These are phyloP conservation scores for Bryconaethiops microstoma DNA, from an alignment of 2,797 vertebrate species.

Conservation along the genomic window DNA sequence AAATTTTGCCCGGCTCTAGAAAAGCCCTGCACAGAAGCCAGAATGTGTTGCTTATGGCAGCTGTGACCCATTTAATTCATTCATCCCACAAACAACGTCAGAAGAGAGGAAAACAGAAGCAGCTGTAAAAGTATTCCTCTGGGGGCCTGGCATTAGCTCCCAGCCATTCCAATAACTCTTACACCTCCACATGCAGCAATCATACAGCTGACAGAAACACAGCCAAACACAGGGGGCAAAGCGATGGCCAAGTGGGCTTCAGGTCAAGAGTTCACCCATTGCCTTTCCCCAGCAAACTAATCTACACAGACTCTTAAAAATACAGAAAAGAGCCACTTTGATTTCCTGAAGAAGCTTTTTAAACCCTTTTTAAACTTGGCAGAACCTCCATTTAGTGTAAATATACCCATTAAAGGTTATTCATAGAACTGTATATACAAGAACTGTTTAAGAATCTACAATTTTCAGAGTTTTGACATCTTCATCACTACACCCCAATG, in stretches of 20 bases:
- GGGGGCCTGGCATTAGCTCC: slow-evolving; percentile 71
- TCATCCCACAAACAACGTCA: slow-evolving; percentile 68
- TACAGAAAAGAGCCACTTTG: too few relatives aligned
- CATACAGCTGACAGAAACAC: slow-evolving; percentile 15
- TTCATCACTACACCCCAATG: not conserved
- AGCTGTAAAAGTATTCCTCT: slow-evolving; percentile 76
- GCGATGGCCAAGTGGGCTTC: not conserved
- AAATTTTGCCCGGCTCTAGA: slow-evolving; percentile 59
- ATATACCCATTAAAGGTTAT: not conserved
- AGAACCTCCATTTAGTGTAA: not conserved
- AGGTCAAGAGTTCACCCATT: not conserved
- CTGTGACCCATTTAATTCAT: slow-evolving; percentile 78
- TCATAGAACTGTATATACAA: not conserved
- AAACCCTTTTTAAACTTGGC: not conserved
- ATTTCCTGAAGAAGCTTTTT: too few relatives aligned
- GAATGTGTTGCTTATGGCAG: slow-evolving; percentile 66
- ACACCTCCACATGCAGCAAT: slow-evolving; percentile 37
- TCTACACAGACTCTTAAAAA: slow-evolving; percentile 12
- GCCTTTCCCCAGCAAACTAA: not conserved
- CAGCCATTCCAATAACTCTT: slow-evolving; percentile 61
- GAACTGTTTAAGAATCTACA: not conserved
- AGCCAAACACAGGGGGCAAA: not conserved
- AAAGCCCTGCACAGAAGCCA: slow-evolving; percentile 58
- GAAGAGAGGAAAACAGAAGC: slow-evolving; percentile 76
- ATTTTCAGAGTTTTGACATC: not conserved